phyloP scores from a whole-genome alignment of 2,113 vertebrate genomes.

The Saguinus imperator region DNA sequence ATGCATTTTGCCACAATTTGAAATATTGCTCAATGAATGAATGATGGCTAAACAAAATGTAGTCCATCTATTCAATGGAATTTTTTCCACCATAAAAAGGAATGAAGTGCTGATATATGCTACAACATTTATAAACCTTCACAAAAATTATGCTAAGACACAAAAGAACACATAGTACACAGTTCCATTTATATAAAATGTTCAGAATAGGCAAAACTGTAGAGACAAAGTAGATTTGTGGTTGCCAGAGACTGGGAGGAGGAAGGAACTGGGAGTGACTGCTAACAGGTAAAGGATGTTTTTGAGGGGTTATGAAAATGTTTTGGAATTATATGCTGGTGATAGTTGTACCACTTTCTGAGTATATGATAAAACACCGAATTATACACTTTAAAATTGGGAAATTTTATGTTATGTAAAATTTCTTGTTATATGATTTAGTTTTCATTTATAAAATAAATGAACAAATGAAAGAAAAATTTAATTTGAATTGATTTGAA shows the following conservation, averaged over 20 bases:
- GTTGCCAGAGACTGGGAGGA: not conserved
- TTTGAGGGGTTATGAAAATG: not conserved
- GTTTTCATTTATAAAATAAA: not conserved
- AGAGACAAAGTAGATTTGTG: not conserved
- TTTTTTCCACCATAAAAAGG: not conserved
- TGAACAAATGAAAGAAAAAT: not conserved
- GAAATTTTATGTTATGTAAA: not conserved
- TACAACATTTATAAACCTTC: not conserved
- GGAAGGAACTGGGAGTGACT: not conserved
- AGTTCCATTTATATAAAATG: not conserved
- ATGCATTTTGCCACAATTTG: not conserved
- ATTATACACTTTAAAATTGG: not conserved
- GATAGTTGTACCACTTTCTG: not conserved
- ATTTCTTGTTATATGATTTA: not conserved
- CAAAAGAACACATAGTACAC: not conserved
- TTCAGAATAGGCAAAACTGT: not conserved
- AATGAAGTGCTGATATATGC: not conserved
- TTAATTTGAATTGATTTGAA: not conserved
- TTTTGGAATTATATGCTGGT: not conserved
- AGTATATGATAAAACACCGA: not conserved
- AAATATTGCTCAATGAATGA: not conserved
- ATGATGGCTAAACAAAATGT: not conserved
- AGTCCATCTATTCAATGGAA: not conserved
- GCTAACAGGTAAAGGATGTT: not conserved
- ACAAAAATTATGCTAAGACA: not conserved